phyloP scores from a whole-genome alignment of 1,140 invertebrate species.

The Akabosia matsudoensis region DNA sequence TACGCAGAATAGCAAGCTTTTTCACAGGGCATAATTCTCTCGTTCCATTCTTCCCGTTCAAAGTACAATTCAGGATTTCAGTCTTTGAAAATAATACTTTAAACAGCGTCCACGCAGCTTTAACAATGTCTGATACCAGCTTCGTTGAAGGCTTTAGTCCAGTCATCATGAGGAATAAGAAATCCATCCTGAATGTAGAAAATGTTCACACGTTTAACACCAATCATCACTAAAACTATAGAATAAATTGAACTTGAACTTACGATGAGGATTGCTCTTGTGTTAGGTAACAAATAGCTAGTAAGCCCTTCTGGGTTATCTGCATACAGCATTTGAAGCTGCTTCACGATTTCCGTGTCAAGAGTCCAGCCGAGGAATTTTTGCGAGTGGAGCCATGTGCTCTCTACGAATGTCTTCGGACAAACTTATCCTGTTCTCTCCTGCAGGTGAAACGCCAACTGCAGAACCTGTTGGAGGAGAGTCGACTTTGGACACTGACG shows the following conservation, averaged over 20 bases:
- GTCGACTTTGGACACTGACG: too few relatives aligned
- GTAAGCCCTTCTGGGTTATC: slow-evolving; percentile 1
- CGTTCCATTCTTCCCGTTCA: slow-evolving; percentile 22
- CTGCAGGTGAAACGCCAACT: neutral
- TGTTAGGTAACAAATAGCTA: neutral
- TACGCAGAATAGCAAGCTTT: slow-evolving; percentile 22
- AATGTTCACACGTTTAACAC: neutral
- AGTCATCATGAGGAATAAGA: slow-evolving; percentile 13
- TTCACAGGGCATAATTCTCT: slow-evolving; percentile 21
- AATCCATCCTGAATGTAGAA: slow-evolving; percentile 8
- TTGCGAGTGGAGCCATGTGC: slow-evolving; percentile 5
- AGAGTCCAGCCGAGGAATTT: slow-evolving; percentile 7
- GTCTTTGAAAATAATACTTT: slow-evolving; percentile 11
- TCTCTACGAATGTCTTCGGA: neutral
- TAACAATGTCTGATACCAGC: neutral
- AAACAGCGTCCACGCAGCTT: slow-evolving; percentile 17
- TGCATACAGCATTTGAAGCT: neutral
- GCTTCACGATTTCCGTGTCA: slow-evolving; percentile 6
- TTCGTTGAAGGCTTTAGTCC: slow-evolving; percentile 12
- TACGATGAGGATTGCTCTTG: neutral
- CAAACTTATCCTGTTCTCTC: slow-evolving; percentile 1
- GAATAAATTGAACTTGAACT: neutral
- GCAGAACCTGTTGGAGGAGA: neutral
- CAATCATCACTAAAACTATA: neutral
- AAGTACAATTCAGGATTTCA: slow-evolving; percentile 10